Percentiles rank a stretch among this genome's conserved stretches.
Conservation (phyloP, 2,797 vertebrate genomes). For the Neoniphon sammara region DNA sequence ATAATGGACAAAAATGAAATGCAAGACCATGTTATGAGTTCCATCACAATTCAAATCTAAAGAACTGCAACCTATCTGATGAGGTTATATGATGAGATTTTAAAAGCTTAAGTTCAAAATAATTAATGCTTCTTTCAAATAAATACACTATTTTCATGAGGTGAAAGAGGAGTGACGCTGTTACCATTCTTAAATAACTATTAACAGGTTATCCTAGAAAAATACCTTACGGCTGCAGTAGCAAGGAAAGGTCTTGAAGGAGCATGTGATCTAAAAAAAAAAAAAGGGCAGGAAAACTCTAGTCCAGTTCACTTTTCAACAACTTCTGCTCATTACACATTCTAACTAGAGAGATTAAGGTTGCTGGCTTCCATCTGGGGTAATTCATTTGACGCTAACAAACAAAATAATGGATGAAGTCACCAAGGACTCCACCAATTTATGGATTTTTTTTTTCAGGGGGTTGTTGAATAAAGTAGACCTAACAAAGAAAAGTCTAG, state of each 20-base stretch:
- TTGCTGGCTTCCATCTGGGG: conserved; percentile 46
- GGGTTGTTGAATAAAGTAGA: conserved; percentile 21
- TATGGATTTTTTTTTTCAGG: conserved; percentile 11
- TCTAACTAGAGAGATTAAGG: not conserved
- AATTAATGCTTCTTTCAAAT: not conserved
- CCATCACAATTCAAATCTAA: not conserved
- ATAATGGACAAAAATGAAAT: too few species aligned
- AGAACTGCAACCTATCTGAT: not conserved
- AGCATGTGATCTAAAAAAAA: too few species aligned
- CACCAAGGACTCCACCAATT: conserved; percentile 9
- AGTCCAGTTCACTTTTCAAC: not conserved
- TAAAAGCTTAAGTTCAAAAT: not conserved
- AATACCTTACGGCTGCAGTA: too few species aligned
- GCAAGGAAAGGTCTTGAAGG: too few species aligned
- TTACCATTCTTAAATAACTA: not conserved
- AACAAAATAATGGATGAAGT: conserved; percentile 34
- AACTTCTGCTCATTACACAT: conserved; percentile 14
- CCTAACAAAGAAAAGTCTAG: not conserved
- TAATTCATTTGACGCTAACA: conserved; percentile 43
- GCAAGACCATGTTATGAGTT: too few species aligned
- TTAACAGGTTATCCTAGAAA: not conserved
- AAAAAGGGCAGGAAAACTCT: not conserved
- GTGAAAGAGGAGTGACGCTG: not conserved
- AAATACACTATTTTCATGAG: not conserved
- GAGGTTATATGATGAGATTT: not conserved